A percentile compares a stretch with the other conserved stretches of the same genome.
phyloP scores from a whole-genome alignment of 2,888 invertebrate species.

The Cyclophora albipunctata region DNA sequence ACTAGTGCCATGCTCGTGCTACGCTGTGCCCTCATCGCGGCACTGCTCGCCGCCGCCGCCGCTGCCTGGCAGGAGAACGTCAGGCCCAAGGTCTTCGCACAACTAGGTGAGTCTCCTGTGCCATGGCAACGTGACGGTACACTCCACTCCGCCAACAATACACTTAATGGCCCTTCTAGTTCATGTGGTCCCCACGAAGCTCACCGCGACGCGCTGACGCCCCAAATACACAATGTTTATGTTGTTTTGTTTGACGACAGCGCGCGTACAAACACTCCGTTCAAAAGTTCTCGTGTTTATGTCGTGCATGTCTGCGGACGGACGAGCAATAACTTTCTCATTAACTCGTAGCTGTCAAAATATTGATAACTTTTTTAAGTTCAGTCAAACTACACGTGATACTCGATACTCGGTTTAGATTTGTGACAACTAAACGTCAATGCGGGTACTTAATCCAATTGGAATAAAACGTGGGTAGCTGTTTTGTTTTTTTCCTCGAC shows the following conservation, averaged over 20 bases:
- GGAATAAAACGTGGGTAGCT: too few relatives aligned
- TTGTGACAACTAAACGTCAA: too few relatives aligned
- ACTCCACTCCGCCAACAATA: constrained; percentile 53
- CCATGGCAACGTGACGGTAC: constrained; percentile 35
- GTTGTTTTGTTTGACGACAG: constrained; percentile 64
- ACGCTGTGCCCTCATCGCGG: constrained; percentile 68
- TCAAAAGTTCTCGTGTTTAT: constrained; percentile 54
- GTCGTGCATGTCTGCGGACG: constrained; percentile 36
- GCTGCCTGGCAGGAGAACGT: constrained; percentile 93
- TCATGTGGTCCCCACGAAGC: constrained; percentile 37
- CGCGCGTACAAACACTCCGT: constrained; percentile 54
- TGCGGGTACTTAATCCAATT: too few relatives aligned
- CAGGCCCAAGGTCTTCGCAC: constrained; percentile 93
- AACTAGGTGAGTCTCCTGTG: constrained; percentile 84
- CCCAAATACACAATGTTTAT: constrained; percentile 50
- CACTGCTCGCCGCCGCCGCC: constrained; percentile 73
- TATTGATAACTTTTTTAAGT: too few relatives aligned
- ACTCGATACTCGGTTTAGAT: too few relatives aligned
- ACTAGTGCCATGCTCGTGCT: constrained; percentile 73
- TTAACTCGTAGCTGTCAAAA: too few relatives aligned
- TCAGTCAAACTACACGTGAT: too few relatives aligned
- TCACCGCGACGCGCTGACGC: constrained; percentile 26
- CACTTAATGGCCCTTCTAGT: constrained; percentile 42
- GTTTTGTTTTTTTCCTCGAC: too few relatives aligned
- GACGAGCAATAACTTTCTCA: too few relatives aligned